Percentiles rank a stretch among this genome's conserved stretches.
phyloP scores from a whole-genome alignment of 2,113 vertebrate species.

The Isichthys henryi region DNA sequence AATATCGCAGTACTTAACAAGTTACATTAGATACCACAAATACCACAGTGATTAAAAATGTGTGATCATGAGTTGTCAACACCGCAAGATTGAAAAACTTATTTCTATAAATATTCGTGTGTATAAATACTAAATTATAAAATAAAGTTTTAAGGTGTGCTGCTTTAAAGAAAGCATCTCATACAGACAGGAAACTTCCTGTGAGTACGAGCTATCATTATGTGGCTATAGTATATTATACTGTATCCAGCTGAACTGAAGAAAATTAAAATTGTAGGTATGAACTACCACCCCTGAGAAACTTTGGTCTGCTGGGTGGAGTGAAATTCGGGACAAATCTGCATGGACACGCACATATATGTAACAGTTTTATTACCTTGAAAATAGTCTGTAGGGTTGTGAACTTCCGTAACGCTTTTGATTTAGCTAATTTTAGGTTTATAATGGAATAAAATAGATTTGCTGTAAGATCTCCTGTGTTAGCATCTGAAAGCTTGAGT shows the following conservation, averaged over 20 bases:
- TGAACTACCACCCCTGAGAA: background rate
- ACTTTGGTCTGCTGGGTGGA: background rate
- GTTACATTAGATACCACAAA: background rate
- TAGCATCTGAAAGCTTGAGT: background rate
- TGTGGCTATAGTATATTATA: background rate
- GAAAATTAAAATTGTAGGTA: background rate
- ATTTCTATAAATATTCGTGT: background rate
- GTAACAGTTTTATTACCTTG: background rate
- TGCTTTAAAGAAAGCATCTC: background rate
- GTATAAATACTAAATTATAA: background rate
- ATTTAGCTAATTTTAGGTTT: background rate
- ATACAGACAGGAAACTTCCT: background rate
- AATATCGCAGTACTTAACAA: background rate
- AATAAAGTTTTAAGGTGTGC: background rate
- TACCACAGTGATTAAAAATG: background rate
- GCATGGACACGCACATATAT: background rate
- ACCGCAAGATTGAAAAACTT: background rate
- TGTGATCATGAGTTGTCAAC: background rate
- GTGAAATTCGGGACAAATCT: background rate
- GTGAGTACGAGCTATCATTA: background rate
- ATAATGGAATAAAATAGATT: background rate
- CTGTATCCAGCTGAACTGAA: background rate
- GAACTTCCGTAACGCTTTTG: background rate
- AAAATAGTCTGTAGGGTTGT: background rate
- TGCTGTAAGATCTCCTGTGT: background rate